These are phyloP conservation scores for Mastomys natalensis DNA, from an alignment of 2,113 vertebrate species.

Conservation along the genomic window DNA sequence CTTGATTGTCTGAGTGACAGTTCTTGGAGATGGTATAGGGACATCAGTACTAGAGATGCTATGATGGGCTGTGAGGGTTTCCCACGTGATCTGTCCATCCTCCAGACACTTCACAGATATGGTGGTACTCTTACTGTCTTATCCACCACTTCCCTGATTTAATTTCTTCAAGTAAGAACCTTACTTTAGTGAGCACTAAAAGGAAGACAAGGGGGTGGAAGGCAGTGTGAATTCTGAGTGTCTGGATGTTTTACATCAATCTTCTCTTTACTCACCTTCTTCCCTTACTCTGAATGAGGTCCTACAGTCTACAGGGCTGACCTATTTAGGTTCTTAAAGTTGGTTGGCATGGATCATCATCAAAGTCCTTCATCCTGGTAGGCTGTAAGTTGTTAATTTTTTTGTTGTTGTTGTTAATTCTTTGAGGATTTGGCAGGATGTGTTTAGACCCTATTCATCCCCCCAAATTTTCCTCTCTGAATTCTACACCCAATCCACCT, in stretches of 20 bases:
- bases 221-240: background rate
- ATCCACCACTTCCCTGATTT: background rate
- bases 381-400: background rate
- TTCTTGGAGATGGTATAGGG: fast-evolving
- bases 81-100: background rate
- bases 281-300: fast-evolving
- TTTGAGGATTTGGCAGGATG: background rate
- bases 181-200: background rate
- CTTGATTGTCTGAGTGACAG: too few relatives aligned
- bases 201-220: background rate
- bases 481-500: background rate
- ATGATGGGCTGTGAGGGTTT: fast-evolving
- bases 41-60: background rate
- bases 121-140: background rate
- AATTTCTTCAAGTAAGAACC: background rate
- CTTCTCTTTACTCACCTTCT: fast-evolving
- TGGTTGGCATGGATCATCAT: background rate
- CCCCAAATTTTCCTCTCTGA: background rate
- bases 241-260: background rate
- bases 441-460: background rate
- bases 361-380: background rate
- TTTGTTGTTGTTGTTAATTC: background rate
- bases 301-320: background rate
- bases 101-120: background rate
- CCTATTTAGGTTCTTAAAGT: background rate